Evolutionary conservation across 1,140 invertebrate genomes (phyloP), one percentile per base, ranked within the genome.

Genomic region (Drepana arcuata): DNA sequence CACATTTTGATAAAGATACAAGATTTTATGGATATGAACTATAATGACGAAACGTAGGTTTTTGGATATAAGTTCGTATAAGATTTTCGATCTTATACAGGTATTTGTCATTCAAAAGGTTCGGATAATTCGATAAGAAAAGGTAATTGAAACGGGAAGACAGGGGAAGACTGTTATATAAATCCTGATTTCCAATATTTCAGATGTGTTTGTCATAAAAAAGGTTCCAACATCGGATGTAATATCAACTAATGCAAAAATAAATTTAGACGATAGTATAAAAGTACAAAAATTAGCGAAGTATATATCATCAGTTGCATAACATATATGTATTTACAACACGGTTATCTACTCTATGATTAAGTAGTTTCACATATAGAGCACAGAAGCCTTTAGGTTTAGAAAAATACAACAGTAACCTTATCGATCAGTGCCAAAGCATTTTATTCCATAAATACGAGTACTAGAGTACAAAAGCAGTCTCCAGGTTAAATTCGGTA

Each of bases 401-500:
- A 79, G 66, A 81, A 82, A 82, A 79, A 79, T 79, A 78, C 70
- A 70, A 78, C 72, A 70, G 60, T 79, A 77, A 69, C 70, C 65
- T 70, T 57, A 62, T 63, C 56, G 57, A 60, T 61, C 50, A 67
- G 67, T 69, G 73, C 73, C 67, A 68, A 78, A 82, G 73, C 73
- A 47, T 68, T 68, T 65, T n/a, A 57, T 58, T 59, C 48, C 66
- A 74, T 75, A 82, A 69, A 70, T 71, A 73, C 57, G 58, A 68
- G 61, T 77, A 80, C 63, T 77, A 77, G 73, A 78, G 73, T 82
- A 82, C 74, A 79, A 81, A 79, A 83, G 71, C 77, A 80, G 73
- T 82, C 73, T 80, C 74, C 73, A 80, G 75, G 79, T 67, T 82
- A 79, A 79, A 78, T 75, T 79, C 77, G 77, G 72, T 79, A 82